Percentiles rank a stretch among this genome's conserved stretches.
These are phyloP conservation scores for Brachionus paranguensis DNA, from an alignment of 1,140 invertebrate genomes.

Conservation along the genomic window DNA sequence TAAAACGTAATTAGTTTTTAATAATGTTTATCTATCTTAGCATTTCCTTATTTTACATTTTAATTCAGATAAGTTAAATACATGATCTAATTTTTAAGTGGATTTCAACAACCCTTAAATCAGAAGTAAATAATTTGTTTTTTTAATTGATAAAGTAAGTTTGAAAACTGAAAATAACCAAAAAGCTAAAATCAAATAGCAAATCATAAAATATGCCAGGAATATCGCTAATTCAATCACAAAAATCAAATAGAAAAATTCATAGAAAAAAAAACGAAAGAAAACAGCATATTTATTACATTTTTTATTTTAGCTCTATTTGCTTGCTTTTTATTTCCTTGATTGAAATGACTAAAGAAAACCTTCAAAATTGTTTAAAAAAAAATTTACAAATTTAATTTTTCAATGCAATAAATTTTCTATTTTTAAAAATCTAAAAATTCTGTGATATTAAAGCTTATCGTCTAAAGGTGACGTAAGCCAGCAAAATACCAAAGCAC, in stretches of 20 bases:
- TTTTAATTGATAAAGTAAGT: background rate
- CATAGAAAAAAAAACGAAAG: background rate
- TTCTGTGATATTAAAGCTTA: no score
- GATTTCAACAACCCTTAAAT: background rate
- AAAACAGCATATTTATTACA: slow-evolving; percentile 23
- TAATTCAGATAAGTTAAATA: background rate
- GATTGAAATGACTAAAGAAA: background rate
- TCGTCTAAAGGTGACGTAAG: no score
- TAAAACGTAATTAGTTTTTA: background rate
- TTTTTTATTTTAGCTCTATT: background rate
- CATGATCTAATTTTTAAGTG: background rate
- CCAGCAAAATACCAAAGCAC: no score
- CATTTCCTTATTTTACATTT: background rate
- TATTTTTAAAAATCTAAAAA: no score
- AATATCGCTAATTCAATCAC: slow-evolving; percentile 14
- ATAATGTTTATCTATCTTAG: background rate
- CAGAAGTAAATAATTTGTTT: background rate
- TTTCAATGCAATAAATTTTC: no score
- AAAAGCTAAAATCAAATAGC: background rate
- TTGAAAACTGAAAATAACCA: background rate
- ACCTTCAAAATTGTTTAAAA: background rate
- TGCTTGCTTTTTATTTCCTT: slow-evolving; percentile 14
- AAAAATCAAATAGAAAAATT: background rate
- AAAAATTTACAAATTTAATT: background rate
- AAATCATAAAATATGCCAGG: slow-evolving; percentile 7